Evolutionary conservation across 2,113 vertebrate species (phyloP).

Genomic region (Sphyrna mokarran): DNA sequence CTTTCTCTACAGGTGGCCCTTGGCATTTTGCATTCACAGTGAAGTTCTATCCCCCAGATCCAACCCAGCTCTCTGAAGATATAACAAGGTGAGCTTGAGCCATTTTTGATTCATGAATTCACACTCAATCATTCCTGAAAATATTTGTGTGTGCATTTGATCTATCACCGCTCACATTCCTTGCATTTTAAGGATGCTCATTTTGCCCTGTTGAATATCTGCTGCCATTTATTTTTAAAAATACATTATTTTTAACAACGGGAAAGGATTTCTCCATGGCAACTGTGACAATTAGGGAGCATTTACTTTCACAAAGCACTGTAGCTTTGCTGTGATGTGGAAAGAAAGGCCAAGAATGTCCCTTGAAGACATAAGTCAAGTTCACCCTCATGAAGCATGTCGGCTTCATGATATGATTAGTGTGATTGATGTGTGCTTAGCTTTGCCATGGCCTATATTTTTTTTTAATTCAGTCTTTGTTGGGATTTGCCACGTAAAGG

Average conservation of each 20-base stretch:
- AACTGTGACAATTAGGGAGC: neutral
- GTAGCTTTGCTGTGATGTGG: neutral
- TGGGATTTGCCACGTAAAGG: neutral
- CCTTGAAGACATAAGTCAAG: neutral
- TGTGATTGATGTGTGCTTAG: neutral
- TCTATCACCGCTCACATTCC: neutral
- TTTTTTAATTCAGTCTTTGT: neutral
- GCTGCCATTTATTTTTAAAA: neutral
- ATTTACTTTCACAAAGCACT: neutral
- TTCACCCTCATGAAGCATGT: neutral
- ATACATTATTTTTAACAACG: neutral
- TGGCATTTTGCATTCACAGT: constrained; percentile 91
- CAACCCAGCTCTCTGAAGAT: constrained; percentile 91
- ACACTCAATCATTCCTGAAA: neutral
- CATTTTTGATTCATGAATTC: neutral
- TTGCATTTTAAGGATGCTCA: neutral
- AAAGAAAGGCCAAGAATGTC: neutral
- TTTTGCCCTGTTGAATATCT: neutral
- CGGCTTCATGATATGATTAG: neutral
- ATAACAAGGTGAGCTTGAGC: constrained; percentile 78
- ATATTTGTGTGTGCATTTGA: neutral
- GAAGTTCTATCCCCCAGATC: constrained; percentile 97
- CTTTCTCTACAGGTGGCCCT: constrained; percentile 63
- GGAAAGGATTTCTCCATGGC: neutral
- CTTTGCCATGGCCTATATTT: neutral